Evolutionary conservation across 1,140 invertebrate genomes (phyloP), one percentile per base, ranked within the genome.

Genomic region (Hermatobates lingyangjiaoensis): DNA sequence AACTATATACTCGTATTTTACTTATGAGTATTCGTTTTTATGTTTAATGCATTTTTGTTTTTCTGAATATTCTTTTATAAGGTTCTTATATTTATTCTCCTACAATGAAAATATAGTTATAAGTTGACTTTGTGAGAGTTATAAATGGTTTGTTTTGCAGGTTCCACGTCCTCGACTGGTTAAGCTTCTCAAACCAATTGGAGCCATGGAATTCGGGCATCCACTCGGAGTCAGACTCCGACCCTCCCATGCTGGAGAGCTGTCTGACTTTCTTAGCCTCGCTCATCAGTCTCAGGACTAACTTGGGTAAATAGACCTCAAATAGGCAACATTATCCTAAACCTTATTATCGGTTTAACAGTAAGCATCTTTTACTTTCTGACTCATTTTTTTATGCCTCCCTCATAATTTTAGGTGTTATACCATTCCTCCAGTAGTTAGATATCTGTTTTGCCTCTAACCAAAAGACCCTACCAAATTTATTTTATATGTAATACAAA

Each of bases 171-270:
- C 72, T 74, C 34, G 83, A 90, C 61, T 90, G 86, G 78, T 71
- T 94, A 65, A 87, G 84, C 62, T 75, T 87, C 62, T 74, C 77
- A 15, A 44, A 46, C 74, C 78, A 38, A 71, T 77, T 60, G 68
- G 73, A 52, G 24, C 48, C 20, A 24, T 18, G 20, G 3, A n/a
- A 58, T 73, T 74, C 61, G 58, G 71, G 58, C 78, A 42, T 4
- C 21, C 39, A 42, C 18, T 42, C 4, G 39, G 39, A 10, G 81
- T 84, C 50, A 18, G 86, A 90, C 61, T 77, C 87, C 52, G 82
- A 89, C 61, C 78, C 85, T 47, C 74, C 79, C 1, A 93, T 95
- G 88, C 69, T 97, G 40, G 91, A 96, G 62, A 87, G 88, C 51
- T 84, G 86, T 55, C 74, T 96, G 21, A 88, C 84, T 48, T 92